Percentiles rank a stretch among this genome's conserved stretches.
Conservation (phyloP, 2,113 vertebrate genomes). For the Mirza zaza region DNA sequence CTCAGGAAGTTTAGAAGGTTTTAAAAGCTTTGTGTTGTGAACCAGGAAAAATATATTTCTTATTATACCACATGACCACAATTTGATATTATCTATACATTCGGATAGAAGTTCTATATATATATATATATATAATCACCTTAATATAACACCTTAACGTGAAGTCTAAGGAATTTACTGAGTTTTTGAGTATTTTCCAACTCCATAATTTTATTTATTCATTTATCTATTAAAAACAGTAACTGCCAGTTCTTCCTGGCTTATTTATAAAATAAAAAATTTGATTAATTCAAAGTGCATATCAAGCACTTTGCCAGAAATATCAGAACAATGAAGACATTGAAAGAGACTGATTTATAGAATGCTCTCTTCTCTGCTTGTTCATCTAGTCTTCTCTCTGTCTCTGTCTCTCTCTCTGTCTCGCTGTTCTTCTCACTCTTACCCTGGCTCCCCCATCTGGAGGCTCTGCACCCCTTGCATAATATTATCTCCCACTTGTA, state of each 20-base stretch:
- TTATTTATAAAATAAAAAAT: constrained; percentile 44
- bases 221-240: not conserved
- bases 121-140: too few relatives aligned
- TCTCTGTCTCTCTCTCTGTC: not conserved
- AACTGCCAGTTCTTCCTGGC: constrained; percentile 26
- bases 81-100: constrained; percentile 56
- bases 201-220: not conserved
- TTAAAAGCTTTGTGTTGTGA: not conserved
- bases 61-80: constrained; percentile 63
- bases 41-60: not conserved
- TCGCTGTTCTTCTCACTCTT: not conserved
- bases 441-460: not conserved
- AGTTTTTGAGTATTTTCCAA: constrained; percentile 67
- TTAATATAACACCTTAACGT: constrained; percentile 46
- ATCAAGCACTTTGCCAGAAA: constrained; percentile 66
- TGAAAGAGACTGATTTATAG: constrained; percentile 58
- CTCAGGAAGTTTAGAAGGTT: not conserved
- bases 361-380: not conserved
- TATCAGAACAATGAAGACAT: constrained; percentile 67
- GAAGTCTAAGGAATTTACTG: constrained; percentile 56
- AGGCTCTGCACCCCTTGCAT: constrained; percentile 67
- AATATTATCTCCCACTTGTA: constrained; percentile 47
- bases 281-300: constrained; percentile 51
- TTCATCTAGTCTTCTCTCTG: not conserved
- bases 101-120: constrained; percentile 65